Conservation (phyloP, 2,113 vertebrate genomes). For the Tragelaphus scriptus region DNA sequence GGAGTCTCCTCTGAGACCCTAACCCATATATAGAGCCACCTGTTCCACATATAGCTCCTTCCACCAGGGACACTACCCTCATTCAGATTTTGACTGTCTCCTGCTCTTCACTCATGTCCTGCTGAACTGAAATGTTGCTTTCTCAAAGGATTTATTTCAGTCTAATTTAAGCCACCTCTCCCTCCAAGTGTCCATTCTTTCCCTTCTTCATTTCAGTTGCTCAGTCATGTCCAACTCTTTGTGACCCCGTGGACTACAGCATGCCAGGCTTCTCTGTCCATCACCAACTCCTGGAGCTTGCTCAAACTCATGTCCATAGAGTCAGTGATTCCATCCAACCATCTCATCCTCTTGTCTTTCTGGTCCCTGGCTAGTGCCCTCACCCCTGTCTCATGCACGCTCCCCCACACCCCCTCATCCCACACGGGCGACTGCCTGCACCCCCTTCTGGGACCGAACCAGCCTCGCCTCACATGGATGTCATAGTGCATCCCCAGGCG, state of each 20-base stretch:
- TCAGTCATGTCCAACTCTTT: not conserved
- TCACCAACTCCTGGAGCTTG: not conserved
- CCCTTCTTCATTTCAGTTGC: not conserved
- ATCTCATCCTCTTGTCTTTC: not conserved
- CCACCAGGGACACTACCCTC: not conserved
- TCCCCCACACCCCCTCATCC: fast-evolving
- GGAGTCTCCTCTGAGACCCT: not conserved
- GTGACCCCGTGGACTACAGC: fast-evolving
- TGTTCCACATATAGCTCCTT: not conserved
- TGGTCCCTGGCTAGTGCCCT: not conserved
- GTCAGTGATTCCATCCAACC: not conserved
- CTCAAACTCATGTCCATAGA: not conserved
- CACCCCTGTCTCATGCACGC: fast-evolving
- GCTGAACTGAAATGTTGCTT: not conserved
- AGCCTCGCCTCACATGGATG: fast-evolving
- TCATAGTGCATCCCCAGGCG: fast-evolving
- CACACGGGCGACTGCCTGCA: not conserved
- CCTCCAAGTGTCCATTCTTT: not conserved
- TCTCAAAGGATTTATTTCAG: not conserved
- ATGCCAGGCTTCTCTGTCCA: not conserved
- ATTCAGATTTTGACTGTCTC: not conserved
- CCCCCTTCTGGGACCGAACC: not conserved
- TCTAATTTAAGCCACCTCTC: not conserved
- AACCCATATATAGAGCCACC: not conserved
- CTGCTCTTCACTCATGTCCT: not conserved